phyloP scores from a whole-genome alignment of 2,888 invertebrate species.

The Hydriomena furcata region DNA sequence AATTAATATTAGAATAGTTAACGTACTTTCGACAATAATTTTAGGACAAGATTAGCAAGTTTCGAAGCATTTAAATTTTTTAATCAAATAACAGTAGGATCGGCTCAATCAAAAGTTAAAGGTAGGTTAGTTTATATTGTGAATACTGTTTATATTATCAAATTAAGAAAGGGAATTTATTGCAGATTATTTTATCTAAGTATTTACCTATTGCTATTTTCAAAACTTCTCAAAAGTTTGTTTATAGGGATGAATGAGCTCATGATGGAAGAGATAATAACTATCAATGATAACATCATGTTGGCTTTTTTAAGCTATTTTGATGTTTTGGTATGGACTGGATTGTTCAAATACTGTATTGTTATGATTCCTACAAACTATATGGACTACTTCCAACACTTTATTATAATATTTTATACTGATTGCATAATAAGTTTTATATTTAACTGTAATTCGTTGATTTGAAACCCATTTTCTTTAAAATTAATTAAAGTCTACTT shows the following conservation, averaged over 20 bases:
- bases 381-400: conserved; percentile 37
- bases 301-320: no score
- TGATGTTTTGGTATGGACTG: background rate
- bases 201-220: no score
- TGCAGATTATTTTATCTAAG: no score
- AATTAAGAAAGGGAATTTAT: no score
- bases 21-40: conserved; percentile 21
- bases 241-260: no score
- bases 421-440: conserved; percentile 42
- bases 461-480: conserved; percentile 68
- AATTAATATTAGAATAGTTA: conserved; percentile 24
- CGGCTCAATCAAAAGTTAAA: background rate
- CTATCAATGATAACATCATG: no score
- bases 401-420: conserved; percentile 41
- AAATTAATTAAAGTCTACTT: conserved; percentile 68
- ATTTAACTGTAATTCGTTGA: conserved; percentile 74
- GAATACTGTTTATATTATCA: conserved; percentile 20
- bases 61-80: conserved; percentile 11
- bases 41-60: conserved; percentile 12
- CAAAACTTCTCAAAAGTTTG: no score
- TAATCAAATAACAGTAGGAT: background rate
- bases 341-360: conserved; percentile 34
- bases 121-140: background rate
- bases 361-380: conserved; percentile 17
- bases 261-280: no score